These are phyloP conservation scores for Gobio occitaniae DNA, from an alignment of 2,797 vertebrate genomes.

Conservation along the genomic window DNA sequence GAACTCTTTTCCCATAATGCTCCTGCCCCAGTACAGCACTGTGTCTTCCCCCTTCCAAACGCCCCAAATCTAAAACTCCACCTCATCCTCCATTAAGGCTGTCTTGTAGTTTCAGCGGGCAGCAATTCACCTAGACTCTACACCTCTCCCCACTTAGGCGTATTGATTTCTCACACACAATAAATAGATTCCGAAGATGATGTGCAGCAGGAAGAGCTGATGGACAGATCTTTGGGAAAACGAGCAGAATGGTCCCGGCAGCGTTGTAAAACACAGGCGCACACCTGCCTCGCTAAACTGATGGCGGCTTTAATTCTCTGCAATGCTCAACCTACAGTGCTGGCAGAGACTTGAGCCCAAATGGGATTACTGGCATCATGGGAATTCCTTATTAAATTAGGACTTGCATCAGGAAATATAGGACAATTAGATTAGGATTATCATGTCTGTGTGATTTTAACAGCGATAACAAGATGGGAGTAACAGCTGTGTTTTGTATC, in stretches of 20 bases:
- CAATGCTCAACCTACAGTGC: slow-evolving; percentile 30
- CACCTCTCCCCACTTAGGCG: slow-evolving; percentile 81
- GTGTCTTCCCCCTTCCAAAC: slow-evolving; percentile 37
- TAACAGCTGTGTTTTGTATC: slow-evolving; percentile 24
- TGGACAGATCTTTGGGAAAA: slow-evolving; percentile 74
- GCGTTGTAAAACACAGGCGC: slow-evolving; percentile 36
- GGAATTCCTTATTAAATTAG: slow-evolving; percentile 49
- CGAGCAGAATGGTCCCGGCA: slow-evolving; percentile 71
- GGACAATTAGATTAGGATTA: slow-evolving; percentile 52
- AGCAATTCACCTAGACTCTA: slow-evolving; percentile 49
- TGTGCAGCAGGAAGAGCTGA: slow-evolving; percentile 79
- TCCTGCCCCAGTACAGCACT: slow-evolving; percentile 17
- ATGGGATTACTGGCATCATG: slow-evolving; percentile 44
- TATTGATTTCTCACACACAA: slow-evolving; percentile 81
- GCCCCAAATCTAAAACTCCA: slow-evolving; percentile 26
- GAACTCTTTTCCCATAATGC: slow-evolving; percentile 52
- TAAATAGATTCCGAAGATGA: slow-evolving; percentile 84
- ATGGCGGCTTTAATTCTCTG: slow-evolving; percentile 42
- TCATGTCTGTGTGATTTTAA: slow-evolving; percentile 44
- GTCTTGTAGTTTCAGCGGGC: slow-evolving; percentile 9
- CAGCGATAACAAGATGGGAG: slow-evolving; percentile 33
- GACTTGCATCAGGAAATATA: slow-evolving; percentile 42
- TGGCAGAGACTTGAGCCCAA: slow-evolving; percentile 28
- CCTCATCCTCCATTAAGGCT: slow-evolving; percentile 31
- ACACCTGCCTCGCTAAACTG: slow-evolving; percentile 44